Conservation (phyloP, 2,888 invertebrate species). For the Sisyra nigra region DNA sequence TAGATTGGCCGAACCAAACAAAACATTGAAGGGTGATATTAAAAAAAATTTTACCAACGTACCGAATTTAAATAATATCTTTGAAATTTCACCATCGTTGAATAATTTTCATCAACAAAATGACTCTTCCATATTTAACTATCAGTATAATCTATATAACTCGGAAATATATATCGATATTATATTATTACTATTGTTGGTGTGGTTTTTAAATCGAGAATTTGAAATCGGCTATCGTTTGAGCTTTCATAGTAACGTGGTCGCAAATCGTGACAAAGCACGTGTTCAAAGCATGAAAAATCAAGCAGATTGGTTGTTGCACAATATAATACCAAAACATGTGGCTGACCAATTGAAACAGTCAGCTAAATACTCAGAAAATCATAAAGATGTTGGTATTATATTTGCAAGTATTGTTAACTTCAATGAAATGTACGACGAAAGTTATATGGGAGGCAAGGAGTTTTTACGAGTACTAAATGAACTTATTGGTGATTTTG, state of each 20-base stretch:
- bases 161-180: constrained; percentile 73
- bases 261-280: constrained; percentile 76
- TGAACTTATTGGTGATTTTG: constrained; percentile 91
- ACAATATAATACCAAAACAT: constrained; percentile 93
- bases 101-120: neutral
- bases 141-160: constrained; percentile 28
- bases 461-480: constrained; percentile 91
- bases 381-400: constrained; percentile 82
- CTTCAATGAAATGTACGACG: constrained; percentile 96
- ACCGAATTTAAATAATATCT: neutral
- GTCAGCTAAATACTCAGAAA: constrained; percentile 86
- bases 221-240: constrained; percentile 89
- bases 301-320: constrained; percentile 90
- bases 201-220: constrained; percentile 87
- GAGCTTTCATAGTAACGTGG: constrained; percentile 84
- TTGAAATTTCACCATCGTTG: neutral
- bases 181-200: constrained; percentile 63
- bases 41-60: neutral
- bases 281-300: constrained; percentile 85
- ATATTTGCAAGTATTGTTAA: constrained; percentile 95
- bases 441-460: constrained; percentile 86
- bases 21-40: no score
- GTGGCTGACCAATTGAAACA: constrained; percentile 87
- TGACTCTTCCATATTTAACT: no score
- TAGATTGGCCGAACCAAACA: no score